Base-by-base conservation (phyloP, 2,113 vertebrate genomes). In the Microcebus lehilahytsara region DNA sequence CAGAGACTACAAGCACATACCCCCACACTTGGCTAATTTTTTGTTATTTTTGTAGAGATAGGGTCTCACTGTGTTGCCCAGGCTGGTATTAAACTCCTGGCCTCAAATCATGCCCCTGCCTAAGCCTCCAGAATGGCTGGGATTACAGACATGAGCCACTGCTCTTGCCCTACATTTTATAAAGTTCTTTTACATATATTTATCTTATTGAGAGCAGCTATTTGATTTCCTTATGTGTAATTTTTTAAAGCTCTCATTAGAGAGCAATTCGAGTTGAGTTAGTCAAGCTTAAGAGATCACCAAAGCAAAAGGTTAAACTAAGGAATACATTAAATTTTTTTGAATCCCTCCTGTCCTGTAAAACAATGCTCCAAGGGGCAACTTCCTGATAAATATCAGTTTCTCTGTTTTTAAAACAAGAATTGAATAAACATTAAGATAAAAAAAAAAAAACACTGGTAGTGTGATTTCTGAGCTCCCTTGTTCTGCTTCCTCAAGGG, bases 251-350 rank as follows among this genome's bases (percentile, higher is more conserved):
- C 37, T 37, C 32, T 72, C 49, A 58, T 64, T 83, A 80, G 17
- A 71, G 32, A 93, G 49, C 5, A 27, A 0, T 75, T 16, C 69
- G 81, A 9, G 32, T n/a, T 25, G 9, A 95, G 49, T 90, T 79
- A 67, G 27, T 69, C 74, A 75, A 69, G 42, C 51, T 85, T 72
- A 64, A 53, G 64, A 96, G 69, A 53, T 80, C 69, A 78, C 62
- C 46, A 87, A 90, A 14, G 74, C 86, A 84, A 56, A 37, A 93
- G 84, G 84, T 85, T 69, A 86, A 84, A 88, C 66, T 40, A 78
- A 77, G 22, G 74, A 91, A 93, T 95, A 89, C 89, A 83, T 95
- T 62, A 23, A 94, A 96, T 71, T 37, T 58, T 90, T 90, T 37
- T 74, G 58, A 46, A 27, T 92, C 30, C 60, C 30, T 19, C 87